A percentile compares a stretch with the other conserved stretches of the same genome.
Evolutionary conservation across 2,113 vertebrate species (phyloP).

Genomic region (Numenius arquata): DNA sequence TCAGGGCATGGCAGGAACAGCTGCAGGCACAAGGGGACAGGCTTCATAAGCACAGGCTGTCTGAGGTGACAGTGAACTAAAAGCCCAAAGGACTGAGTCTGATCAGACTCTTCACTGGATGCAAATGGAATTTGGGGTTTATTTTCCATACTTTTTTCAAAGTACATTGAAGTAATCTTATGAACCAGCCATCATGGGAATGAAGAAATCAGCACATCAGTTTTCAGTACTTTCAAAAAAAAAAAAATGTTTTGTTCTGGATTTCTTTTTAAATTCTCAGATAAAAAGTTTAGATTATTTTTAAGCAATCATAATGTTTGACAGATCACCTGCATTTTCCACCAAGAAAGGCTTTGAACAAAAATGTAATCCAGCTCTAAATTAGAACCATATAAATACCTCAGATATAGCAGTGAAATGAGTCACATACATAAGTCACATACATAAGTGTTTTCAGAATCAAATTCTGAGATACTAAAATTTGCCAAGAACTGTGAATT

Average conservation of each 20-base stretch:
- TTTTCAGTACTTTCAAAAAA: not conserved
- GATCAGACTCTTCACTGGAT: not conserved
- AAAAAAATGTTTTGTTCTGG: not conserved
- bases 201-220: not conserved
- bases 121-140: not conserved
- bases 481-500: not conserved
- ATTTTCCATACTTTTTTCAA: not conserved
- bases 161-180: not conserved
- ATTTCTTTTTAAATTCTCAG: not conserved
- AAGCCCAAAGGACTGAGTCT: not conserved
- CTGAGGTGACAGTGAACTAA: not conserved
- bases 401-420: constrained; percentile 3
- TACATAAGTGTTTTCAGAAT: constrained; percentile 25
- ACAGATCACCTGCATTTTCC: constrained; percentile 35
- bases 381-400: constrained; percentile 41
- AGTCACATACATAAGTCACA: constrained; percentile 39
- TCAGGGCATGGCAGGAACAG: not conserved
- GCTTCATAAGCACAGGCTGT: not conserved
- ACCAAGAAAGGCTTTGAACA: constrained; percentile 6
- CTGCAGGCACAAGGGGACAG: not conserved
- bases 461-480: not conserved
- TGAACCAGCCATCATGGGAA: not conserved
- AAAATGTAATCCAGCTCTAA: constrained; percentile 16
- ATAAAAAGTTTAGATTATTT: not conserved
- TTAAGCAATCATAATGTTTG: not conserved